A percentile compares a stretch with the other conserved stretches of the same genome.
phyloP scores from a whole-genome alignment of 1,140 invertebrate species.

The Atta cephalotes region DNA sequence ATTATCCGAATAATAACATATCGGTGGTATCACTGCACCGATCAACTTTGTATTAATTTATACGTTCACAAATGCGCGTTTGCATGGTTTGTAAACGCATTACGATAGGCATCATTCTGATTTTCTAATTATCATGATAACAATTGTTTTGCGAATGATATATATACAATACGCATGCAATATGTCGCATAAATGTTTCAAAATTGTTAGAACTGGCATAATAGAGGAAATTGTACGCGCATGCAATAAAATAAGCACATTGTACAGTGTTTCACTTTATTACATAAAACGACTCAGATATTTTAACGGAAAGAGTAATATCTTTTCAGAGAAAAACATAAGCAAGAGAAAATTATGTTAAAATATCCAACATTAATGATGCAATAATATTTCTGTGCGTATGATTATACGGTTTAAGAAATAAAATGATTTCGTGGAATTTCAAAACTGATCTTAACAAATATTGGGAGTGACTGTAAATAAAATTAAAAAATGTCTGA shows the following conservation, averaged over 20 bases:
- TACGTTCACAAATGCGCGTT: constrained; percentile 1
- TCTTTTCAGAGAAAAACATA: no score
- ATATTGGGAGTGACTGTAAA: background rate
- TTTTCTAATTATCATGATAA: background rate
- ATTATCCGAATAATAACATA: constrained; percentile 47
- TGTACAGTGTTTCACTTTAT: no score
- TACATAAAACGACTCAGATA: no score
- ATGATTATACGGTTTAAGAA: constrained; percentile 3
- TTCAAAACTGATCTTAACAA: background rate
- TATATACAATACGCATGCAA: background rate
- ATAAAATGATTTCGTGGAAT: background rate
- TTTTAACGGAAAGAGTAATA: no score
- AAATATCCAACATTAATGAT: background rate
- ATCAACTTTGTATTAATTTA: constrained; percentile 33
- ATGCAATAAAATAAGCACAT: no score
- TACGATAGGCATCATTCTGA: background rate
- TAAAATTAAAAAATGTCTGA: background rate
- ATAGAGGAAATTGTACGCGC: no score
- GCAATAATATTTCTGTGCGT: background rate
- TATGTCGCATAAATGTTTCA: background rate
- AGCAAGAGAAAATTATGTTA: no score
- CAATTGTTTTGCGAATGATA: background rate
- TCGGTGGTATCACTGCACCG: background rate
- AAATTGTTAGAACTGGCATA: no score
- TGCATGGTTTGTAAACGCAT: background rate